Evolutionary conservation across 2,888 invertebrate species (phyloP).

Genomic region (Sminthurides aquaticus): DNA sequence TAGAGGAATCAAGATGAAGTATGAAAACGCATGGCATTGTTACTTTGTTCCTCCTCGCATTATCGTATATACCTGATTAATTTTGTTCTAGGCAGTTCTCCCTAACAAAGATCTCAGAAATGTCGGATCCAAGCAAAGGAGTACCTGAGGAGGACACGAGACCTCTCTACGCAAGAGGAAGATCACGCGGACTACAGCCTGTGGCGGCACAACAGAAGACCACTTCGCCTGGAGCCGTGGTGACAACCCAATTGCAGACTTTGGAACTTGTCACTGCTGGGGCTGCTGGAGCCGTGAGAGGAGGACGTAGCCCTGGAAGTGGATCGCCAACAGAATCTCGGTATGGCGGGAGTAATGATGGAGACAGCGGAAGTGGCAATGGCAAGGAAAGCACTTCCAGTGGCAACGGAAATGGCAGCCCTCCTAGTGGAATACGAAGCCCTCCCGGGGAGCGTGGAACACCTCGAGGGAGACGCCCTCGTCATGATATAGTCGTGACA

Average conservation of each 20-base stretch:
- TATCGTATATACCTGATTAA: too few species aligned
- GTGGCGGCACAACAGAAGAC: neutral
- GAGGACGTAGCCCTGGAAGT: conserved; percentile 12
- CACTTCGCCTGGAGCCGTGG: conserved; percentile 1
- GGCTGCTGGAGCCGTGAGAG: neutral
- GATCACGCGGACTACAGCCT: neutral
- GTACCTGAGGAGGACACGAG: neutral
- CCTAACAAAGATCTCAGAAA: too few species aligned
- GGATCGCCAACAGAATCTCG: neutral
- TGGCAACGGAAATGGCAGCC: neutral
- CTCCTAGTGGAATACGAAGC: neutral
- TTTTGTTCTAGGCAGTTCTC: too few species aligned
- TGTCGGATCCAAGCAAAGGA: neutral
- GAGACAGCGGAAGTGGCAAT: conserved; percentile 6
- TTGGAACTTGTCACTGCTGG: neutral
- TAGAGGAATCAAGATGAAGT: too few species aligned
- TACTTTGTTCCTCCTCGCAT: too few species aligned
- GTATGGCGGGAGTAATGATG: neutral
- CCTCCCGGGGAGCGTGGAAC: conserved; percentile 14
- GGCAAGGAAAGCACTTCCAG: conserved; percentile 9
- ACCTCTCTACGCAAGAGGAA: neutral
- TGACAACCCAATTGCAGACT: conserved; percentile 1
- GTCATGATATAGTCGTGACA: conserved; percentile 16
- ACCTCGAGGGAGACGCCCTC: neutral
- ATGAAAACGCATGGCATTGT: too few species aligned